A percentile compares a stretch with the other conserved stretches of the same genome.
Conservation (phyloP, 2,113 vertebrate species). For the Psettodes erumei region DNA sequence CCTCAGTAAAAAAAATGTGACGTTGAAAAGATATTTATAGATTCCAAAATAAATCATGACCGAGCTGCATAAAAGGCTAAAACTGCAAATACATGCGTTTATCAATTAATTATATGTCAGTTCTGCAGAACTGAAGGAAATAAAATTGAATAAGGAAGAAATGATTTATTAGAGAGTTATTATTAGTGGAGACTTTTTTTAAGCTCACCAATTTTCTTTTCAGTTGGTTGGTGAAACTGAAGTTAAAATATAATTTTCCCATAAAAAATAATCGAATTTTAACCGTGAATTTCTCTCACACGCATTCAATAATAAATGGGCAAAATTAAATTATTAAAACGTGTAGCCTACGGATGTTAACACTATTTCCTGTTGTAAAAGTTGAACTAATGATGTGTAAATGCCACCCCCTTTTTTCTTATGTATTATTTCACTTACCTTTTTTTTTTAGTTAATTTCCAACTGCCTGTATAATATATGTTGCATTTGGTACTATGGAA, state of each 20-base stretch:
- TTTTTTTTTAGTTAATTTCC: slow-evolving; percentile 63
- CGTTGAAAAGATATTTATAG: slow-evolving; percentile 47
- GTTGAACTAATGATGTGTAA: slow-evolving; percentile 82
- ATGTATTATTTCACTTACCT: slow-evolving; percentile 64
- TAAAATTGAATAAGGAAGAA: neutral
- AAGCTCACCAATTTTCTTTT: neutral
- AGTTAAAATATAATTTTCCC: slow-evolving; percentile 6
- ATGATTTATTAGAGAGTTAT: slow-evolving; percentile 33
- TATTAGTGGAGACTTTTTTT: slow-evolving; percentile 3
- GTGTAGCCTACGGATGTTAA: slow-evolving; percentile 83
- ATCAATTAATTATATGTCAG: slow-evolving; percentile 28
- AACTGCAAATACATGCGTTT: slow-evolving; percentile 15
- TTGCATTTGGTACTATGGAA: slow-evolving; percentile 80
- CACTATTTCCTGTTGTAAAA: slow-evolving; percentile 83
- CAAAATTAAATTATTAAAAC: slow-evolving; percentile 94
- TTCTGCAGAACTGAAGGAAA: slow-evolving; percentile 23
- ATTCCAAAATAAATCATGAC: slow-evolving; percentile 38
- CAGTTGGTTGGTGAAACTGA: slow-evolving; percentile 24
- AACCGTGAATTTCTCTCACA: slow-evolving; percentile 26
- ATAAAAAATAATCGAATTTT: slow-evolving; percentile 10
- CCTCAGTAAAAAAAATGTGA: slow-evolving; percentile 20
- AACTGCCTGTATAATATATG: slow-evolving; percentile 80
- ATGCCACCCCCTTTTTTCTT: slow-evolving; percentile 50
- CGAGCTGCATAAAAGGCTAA: slow-evolving; percentile 1
- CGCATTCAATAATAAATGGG: slow-evolving; percentile 17